These are phyloP conservation scores for Linnaemya tessellans DNA, from an alignment of 2,888 invertebrate genomes.

Conservation along the genomic window DNA sequence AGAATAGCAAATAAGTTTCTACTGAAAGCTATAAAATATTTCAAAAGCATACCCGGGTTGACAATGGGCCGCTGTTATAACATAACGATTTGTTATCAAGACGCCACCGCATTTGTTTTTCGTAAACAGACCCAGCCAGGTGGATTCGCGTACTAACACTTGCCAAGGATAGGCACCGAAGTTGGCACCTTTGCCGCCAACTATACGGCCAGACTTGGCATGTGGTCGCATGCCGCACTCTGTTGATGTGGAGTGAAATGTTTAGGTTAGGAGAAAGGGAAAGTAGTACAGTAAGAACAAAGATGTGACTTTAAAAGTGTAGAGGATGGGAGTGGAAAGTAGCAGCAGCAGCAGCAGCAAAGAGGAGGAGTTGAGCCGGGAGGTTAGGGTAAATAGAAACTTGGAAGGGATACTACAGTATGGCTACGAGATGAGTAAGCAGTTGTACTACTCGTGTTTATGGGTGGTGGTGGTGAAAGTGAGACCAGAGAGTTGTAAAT, in stretches of 20 bases:
- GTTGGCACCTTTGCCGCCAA: constrained; percentile 93
- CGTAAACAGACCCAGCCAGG: constrained; percentile 96
- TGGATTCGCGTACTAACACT: constrained; percentile 94
- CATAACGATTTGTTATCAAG: constrained; percentile 93
- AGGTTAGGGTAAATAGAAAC: constrained; percentile 7
- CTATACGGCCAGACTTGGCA: constrained; percentile 91
- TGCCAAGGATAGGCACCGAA: constrained; percentile 98
- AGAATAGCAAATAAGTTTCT: background rate
- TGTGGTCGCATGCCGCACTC: constrained; percentile 95
- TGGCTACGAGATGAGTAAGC: constrained; percentile 67
- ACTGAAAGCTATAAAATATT: background rate
- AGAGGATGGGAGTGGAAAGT: constrained; percentile 53
- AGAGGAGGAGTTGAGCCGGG: background rate
- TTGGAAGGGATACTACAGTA: constrained; percentile 47
- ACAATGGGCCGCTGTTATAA: constrained; percentile 97
- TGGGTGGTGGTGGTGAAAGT: constrained; percentile 12
- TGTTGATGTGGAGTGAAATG: constrained; percentile 84
- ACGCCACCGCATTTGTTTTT: constrained; percentile 98
- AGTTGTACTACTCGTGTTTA: constrained; percentile 56
- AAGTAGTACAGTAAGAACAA: constrained; percentile 80
- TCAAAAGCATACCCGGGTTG: constrained; percentile 90
- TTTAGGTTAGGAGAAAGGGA: constrained; percentile 83
- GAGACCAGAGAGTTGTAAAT: constrained; percentile 23
- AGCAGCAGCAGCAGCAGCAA: background rate
- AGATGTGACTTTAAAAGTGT: constrained; percentile 72